These are phyloP conservation scores for Romanogobio albipinnatus DNA, from an alignment of 2,113 vertebrate species.

Conservation along the genomic window DNA sequence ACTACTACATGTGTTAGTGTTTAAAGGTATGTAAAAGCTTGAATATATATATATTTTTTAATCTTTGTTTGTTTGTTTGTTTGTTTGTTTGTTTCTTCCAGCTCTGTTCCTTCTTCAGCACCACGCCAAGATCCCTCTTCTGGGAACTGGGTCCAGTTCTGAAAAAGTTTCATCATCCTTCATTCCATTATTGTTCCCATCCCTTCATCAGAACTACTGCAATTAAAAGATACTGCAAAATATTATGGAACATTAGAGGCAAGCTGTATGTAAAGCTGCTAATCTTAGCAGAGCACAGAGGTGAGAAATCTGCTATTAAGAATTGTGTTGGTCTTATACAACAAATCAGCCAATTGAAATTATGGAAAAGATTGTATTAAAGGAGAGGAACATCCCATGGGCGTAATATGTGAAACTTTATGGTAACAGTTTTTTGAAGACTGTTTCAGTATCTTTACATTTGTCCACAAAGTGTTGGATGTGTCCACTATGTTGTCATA, in stretches of 20 bases:
- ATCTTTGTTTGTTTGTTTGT: background rate
- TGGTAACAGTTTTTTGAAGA: background rate
- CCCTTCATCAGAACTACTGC: slow-evolving; percentile 24
- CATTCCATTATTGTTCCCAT: slow-evolving; percentile 14
- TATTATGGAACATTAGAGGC: background rate
- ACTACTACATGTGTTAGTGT: too few relatives aligned
- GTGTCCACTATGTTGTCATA: slow-evolving; percentile 30
- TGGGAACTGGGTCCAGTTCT: slow-evolving; percentile 90
- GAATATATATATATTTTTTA: background rate
- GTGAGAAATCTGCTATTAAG: background rate
- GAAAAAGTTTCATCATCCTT: slow-evolving; percentile 58
- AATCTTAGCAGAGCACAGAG: slow-evolving; percentile 16
- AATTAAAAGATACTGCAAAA: slow-evolving; percentile 1
- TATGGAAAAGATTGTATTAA: background rate
- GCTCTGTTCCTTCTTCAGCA: slow-evolving; percentile 68
- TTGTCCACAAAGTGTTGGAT: slow-evolving; percentile 31
- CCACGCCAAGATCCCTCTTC: slow-evolving; percentile 74
- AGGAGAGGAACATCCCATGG: slow-evolving; percentile 11
- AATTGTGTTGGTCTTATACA: background rate
- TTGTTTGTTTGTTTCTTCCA: slow-evolving; percentile 48
- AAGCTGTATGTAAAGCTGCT: slow-evolving; percentile 22
- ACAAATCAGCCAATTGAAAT: background rate
- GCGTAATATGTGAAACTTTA: slow-evolving; percentile 9
- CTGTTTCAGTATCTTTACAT: slow-evolving; percentile 21
- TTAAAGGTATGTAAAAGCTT: background rate